Base-by-base conservation (phyloP, 2,888 invertebrate species). In the Noctua fimbriata region DNA sequence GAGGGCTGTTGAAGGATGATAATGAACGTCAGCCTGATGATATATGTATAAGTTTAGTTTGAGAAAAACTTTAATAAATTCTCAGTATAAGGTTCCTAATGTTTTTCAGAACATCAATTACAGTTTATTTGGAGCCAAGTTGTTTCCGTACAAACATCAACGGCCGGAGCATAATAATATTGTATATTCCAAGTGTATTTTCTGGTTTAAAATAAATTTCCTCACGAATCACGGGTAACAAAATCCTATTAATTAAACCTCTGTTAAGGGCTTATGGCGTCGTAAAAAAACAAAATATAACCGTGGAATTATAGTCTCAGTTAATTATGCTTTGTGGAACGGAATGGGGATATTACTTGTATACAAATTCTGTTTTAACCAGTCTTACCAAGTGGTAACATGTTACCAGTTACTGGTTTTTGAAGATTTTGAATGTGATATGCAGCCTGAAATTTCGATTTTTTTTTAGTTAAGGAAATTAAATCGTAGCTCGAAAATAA, bases 261-360 rank as follows among this genome's bases (percentile, higher is more conserved):
- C 47, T n/a, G 21, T 47, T 32, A 52, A 7, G 18, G n/a, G 69
- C 58, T 18, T 58, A 24, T 24, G 41, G 69, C 55, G 24, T 47
- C 47, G 47, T 70, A 60, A 60, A 74, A 41, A 74, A 65, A 74
- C 36, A n/a, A 76, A 70, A 70, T 52, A 69, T 55, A 75, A 69
- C 47, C 58, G 69, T 69, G 65, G 44, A 32, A 24, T 58, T 32
- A 69, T 58, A n/a, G 58, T 66, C 69, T 58, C 24, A 18, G 55
- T 32, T 44, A 18, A 75, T 47, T 47, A 69, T 47, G 69, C 55
- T 47, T 1, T 16, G 9, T 9, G 14, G 44, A 41, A n/a, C 16
- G 18, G 16, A 21, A n/a, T 44, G n/a, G 18, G 10, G 16, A n/a
- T 44, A n/a, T 44, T 63, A 32, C 21, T 65, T 67, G 44, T n/a